Base-by-base conservation (phyloP, 2,113 vertebrate genomes). In the Aphyosemion australe region DNA sequence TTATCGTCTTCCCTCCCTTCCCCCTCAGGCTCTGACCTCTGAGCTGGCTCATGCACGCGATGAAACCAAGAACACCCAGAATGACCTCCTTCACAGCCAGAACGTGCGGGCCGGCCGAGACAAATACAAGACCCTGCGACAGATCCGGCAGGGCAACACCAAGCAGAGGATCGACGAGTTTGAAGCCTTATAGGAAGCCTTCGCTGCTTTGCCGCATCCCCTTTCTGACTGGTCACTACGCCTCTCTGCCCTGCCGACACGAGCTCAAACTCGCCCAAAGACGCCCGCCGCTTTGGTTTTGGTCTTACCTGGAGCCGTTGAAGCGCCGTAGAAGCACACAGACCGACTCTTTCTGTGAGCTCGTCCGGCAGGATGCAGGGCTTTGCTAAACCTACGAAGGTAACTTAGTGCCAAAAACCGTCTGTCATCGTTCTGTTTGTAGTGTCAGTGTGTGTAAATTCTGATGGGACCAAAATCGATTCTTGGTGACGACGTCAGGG, bases 111-210 rank as follows among this genome's bases (percentile, higher is more conserved):
- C 89, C 42, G 96, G 96, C 43, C 95, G 95, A 19, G 96, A 98
- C 93, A 99, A 99, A 88, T 99, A 97, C 93, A 98, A 98, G 91
- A 98, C 96, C 0, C 92, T 98, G 91, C 90, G 95, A 77, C 96
- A 98, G 92, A 99, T 99, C 85, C 89, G 96, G 3, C 93, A 94
- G 89, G 97, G 97, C 83, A 98, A 97, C 93, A 98, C 97, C 79
- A 98, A 98, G 94, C 97, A 99, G 93, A 94, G 96, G 73, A 98
- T 98, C 3, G 96, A 98, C 5, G 97, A 99, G 90, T 98, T 98
- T 26, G 96, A 98, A 82, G 94, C 96, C n/a, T 94, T 98, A 93
- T 98, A 96, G 92, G 79, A 51, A 13, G 56, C 65, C 69, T 32
- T 3, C 7, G 15, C 6, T 41, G 45, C 58, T 21, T 53, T 1